These are phyloP conservation scores for Hydrotaea cyrtoneurina DNA, from an alignment of 2,888 invertebrate genomes.

Conservation along the genomic window DNA sequence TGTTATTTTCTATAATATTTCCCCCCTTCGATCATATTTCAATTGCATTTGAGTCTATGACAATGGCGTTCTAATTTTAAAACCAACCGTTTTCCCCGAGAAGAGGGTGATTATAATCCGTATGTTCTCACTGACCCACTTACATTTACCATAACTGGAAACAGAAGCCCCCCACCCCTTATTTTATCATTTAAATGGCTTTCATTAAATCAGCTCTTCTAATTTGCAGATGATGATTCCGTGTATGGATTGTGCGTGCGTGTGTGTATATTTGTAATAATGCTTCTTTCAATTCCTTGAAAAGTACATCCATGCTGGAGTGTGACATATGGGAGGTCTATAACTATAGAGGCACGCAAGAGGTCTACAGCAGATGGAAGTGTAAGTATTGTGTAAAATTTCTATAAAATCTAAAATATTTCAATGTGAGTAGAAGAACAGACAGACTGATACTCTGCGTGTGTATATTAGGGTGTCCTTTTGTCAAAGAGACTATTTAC, in stretches of 20 bases:
- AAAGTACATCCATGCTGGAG: not conserved
- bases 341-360: not conserved
- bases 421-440: not conserved
- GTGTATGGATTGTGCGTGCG: not conserved
- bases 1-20: no score
- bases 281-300: not conserved
- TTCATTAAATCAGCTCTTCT: conserved; percentile 32
- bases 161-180: not conserved
- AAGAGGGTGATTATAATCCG: no score
- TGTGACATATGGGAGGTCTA: not conserved
- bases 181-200: conserved; percentile 4
- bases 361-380: not conserved
- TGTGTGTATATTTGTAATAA: not conserved
- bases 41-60: no score
- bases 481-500: no score
- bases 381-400: not conserved
- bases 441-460: not conserved
- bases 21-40: no score
- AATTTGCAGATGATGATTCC: conserved; percentile 35
- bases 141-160: not conserved
- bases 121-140: conserved; percentile 1
- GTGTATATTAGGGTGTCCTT: not conserved
- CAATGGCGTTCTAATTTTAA: no score
- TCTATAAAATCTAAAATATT: not conserved
- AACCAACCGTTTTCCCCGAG: no score